Evolutionary conservation across 2,113 vertebrate species (phyloP).

Genomic region (Arenaria interpres): DNA sequence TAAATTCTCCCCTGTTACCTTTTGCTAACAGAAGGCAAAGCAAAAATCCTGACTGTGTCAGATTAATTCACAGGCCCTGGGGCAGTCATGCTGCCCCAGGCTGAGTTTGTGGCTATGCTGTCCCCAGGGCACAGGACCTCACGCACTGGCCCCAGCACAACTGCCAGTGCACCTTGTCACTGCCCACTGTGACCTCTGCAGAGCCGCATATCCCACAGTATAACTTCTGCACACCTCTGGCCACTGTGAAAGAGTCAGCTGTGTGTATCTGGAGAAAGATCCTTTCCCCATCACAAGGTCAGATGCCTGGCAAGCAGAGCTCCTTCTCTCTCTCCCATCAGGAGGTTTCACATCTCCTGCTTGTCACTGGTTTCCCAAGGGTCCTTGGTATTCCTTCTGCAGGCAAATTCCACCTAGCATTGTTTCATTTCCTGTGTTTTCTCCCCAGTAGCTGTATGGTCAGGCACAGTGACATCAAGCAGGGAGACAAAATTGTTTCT

Average conservation of each 20-base stretch:
- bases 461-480: neutral
- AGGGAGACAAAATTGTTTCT: neutral
- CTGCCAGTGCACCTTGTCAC: fast-evolving
- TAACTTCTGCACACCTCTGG: fast-evolving
- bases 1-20: neutral
- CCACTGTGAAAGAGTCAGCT: neutral
- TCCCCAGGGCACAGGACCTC: too few species aligned
- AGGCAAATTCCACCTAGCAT: neutral
- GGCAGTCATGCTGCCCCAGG: neutral
- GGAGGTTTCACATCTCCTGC: neutral
- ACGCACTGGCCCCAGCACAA: fast-evolving
- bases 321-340: neutral
- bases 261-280: neutral
- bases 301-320: fast-evolving
- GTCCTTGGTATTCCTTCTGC: neutral
- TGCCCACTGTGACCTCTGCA: neutral
- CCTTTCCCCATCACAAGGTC: neutral
- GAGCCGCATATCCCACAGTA: fast-evolving
- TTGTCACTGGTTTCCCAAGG: neutral
- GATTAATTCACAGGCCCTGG: neutral
- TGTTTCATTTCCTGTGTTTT: constrained; percentile 14
- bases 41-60: neutral
- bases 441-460: neutral
- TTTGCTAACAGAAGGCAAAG: neutral
- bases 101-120: neutral